These are phyloP conservation scores for Drosophila dunni DNA, from an alignment of 1,140 invertebrate species.

Conservation along the genomic window DNA sequence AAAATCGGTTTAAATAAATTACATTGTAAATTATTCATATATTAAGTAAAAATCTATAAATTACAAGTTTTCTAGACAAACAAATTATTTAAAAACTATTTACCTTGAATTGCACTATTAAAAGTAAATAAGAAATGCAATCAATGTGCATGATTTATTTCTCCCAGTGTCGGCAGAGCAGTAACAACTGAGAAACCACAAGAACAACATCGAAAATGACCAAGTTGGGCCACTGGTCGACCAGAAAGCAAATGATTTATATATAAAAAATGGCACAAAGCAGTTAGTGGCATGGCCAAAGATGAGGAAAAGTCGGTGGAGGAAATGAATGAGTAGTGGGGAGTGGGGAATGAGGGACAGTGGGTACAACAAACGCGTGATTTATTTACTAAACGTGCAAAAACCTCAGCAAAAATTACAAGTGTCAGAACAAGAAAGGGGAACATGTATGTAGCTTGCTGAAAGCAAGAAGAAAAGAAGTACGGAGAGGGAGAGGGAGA, in stretches of 20 bases:
- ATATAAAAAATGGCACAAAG: slow-evolving; percentile 75
- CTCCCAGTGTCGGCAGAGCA: slow-evolving; percentile 16
- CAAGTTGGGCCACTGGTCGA: slow-evolving; percentile 40
- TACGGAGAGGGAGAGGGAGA: not conserved
- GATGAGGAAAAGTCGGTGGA: not conserved
- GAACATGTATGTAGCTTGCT: not conserved
- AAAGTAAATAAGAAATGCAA: not conserved
- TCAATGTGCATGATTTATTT: slow-evolving; percentile 32
- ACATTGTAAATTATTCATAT: too few relatives aligned
- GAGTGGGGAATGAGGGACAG: not conserved
- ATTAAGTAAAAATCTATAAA: too few relatives aligned
- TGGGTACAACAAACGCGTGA: slow-evolving; percentile 68
- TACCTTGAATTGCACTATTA: too few relatives aligned
- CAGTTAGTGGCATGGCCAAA: slow-evolving; percentile 31
- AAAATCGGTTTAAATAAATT: too few relatives aligned
- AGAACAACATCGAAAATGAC: slow-evolving; percentile 49
- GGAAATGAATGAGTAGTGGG: not conserved
- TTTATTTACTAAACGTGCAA: slow-evolving; percentile 83
- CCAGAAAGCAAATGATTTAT: slow-evolving; percentile 72
- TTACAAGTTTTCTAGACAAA: too few relatives aligned
- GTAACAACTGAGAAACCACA: slow-evolving; percentile 32
- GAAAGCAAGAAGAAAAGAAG: not conserved
- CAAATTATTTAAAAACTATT: too few relatives aligned
- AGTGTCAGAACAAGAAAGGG: slow-evolving; percentile 32
- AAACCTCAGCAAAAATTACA: slow-evolving; percentile 80